Evolutionary conservation across 2,113 vertebrate genomes (phyloP).

Genomic region (Oenanthe oenanthe): DNA sequence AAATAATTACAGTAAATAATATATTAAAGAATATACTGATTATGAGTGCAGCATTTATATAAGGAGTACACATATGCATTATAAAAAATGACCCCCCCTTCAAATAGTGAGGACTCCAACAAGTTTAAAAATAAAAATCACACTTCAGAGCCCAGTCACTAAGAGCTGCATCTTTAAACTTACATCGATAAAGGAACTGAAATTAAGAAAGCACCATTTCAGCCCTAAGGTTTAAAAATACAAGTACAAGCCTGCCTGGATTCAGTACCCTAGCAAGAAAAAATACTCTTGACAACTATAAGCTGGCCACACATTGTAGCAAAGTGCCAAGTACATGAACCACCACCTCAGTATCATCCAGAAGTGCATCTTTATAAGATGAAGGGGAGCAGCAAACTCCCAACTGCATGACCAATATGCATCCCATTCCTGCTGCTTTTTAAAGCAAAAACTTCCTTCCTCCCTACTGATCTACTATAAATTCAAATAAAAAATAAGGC

Average conservation of each 20-base stretch:
- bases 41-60: not conserved
- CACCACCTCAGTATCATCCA: not conserved
- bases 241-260: not conserved
- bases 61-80: not conserved
- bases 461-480: not conserved
- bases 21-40: not conserved
- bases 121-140: not conserved
- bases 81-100: not conserved
- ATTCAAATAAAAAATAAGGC: not conserved
- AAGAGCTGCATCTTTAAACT: not conserved
- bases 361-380: not conserved
- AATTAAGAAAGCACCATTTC: not conserved
- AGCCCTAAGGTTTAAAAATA: not conserved
- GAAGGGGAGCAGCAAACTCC: not conserved
- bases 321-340: not conserved
- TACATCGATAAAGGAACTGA: not conserved
- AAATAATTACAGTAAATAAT: conserved; percentile 8
- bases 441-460: not conserved
- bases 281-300: not conserved
- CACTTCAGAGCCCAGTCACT: not conserved
- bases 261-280: not conserved
- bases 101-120: not conserved
- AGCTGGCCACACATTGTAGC: not conserved
- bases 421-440: not conserved
- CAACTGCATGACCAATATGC: accelerated